Conservation (phyloP, 2,113 vertebrate genomes). For the Tachysurus fulvidraco region DNA sequence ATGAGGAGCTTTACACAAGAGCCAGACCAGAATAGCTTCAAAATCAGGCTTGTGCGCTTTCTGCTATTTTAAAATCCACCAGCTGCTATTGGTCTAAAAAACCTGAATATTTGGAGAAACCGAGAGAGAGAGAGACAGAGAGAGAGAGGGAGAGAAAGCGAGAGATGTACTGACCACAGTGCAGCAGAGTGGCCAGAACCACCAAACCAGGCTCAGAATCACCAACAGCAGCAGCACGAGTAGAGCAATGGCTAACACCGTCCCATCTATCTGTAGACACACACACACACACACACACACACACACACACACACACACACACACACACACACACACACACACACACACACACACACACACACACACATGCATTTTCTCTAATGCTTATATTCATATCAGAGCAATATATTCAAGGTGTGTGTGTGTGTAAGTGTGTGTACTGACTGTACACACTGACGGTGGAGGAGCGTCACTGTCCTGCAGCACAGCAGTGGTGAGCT, state of each 20-base stretch:
- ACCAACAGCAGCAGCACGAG: constrained; percentile 90
- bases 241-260: constrained; percentile 87
- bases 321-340: constrained; percentile 28
- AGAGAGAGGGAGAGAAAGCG: not conserved
- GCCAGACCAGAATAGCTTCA: not conserved
- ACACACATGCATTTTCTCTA: not conserved
- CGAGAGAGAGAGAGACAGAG: not conserved
- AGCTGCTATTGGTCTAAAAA: not conserved
- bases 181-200: constrained; percentile 99
- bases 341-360: constrained; percentile 32
- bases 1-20: not conserved
- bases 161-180: constrained; percentile 84
- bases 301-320: constrained; percentile 31
- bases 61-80: not conserved
- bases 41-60: not conserved
- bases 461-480: constrained; percentile 43
- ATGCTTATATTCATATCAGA: not conserved
- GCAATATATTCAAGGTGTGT: not conserved
- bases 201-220: constrained; percentile 88
- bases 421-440: constrained; percentile 18
- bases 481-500: constrained; percentile 14
- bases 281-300: constrained; percentile 30
- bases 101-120: not conserved
- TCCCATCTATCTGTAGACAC: constrained; percentile 84
- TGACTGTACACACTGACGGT: constrained; percentile 49